Evolutionary conservation across 2,113 vertebrate species (phyloP), one percentile per base, ranked within the genome.

Genomic region (Misgurnus anguillicaudatus): DNA sequence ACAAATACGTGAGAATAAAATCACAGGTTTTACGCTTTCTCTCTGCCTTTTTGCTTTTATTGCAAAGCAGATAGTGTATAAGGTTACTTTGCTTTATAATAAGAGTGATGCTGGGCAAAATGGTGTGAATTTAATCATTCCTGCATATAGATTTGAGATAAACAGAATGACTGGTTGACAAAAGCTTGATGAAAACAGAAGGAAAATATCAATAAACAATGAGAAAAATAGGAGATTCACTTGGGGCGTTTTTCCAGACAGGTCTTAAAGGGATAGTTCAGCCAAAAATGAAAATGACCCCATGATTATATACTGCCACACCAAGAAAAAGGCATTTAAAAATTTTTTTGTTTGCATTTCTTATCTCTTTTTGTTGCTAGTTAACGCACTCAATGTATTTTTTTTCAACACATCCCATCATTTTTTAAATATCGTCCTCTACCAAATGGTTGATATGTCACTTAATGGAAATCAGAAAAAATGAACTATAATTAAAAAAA

Each of bases 1-100:
- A 66, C 47, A 73, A 60, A 80, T 24, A 75, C 62, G 38, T 13
- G 41, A 75, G 24, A 72, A n/a, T 14, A 75, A 69, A 68, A 80
- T 63, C n/a, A 61, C 19, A 36, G 19, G 61, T 67, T 60, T 41
- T 9, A 51, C 47, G 76, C 42, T 55, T 63, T 65, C 53, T 55
- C 58, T 39, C 51, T 31, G 7, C 42, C 38, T 13, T 79, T 70
- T 51, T 9, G 45, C 57, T 70, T 79, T 62, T 51, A n/a, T 11
- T 39, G 62, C 21, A 14, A 57, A 17, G 7, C 39, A 31, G 13
- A 47, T 31, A 31, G 19, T 4, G 19, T 41, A n/a, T 39, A 42
- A 41, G 16, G 51, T 19, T 57, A n/a, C 60, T 1, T 24, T n/a
- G 58, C 51, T 10, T 47, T 63, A n/a, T 21, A 3, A 17, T 5